Evolutionary conservation across 2,888 invertebrate species (phyloP).

Genomic region (Mesopsocus fuscifrons): DNA sequence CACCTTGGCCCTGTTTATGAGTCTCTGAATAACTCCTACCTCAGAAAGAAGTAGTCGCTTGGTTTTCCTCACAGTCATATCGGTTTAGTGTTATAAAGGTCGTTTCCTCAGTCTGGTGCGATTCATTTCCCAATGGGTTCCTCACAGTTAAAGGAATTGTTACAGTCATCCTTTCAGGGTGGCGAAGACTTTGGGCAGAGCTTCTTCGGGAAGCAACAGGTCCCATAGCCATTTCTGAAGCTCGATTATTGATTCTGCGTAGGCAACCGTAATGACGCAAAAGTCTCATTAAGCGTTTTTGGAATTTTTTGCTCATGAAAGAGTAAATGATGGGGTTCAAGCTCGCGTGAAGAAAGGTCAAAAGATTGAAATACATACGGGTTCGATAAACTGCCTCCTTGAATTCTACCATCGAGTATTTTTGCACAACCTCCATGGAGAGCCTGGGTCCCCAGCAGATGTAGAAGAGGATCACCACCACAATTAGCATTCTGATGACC

Average conservation of each 20-base stretch:
- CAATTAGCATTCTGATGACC: constrained; percentile 33
- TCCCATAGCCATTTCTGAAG: neutral
- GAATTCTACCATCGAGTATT: constrained; percentile 20
- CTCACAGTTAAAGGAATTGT: too few relatives aligned
- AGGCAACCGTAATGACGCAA: constrained; percentile 3
- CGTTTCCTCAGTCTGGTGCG: too few relatives aligned
- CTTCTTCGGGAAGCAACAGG: neutral
- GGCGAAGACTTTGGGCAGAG: too few relatives aligned
- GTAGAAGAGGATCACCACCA: constrained; percentile 28
- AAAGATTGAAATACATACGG: constrained; percentile 22
- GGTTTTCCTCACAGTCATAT: too few relatives aligned
- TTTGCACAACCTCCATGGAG: constrained; percentile 25
- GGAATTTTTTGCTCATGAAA: constrained; percentile 16
- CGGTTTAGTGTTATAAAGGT: too few relatives aligned
- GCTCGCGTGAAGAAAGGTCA: constrained; percentile 25
- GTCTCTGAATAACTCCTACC: too few relatives aligned
- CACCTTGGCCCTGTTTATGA: too few relatives aligned
- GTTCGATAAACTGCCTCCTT: constrained; percentile 21
- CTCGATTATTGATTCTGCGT: neutral
- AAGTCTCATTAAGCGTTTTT: neutral
- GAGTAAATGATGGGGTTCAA: constrained; percentile 25
- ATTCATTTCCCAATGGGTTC: too few relatives aligned
- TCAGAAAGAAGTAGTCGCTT: too few relatives aligned
- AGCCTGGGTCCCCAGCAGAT: constrained; percentile 31
- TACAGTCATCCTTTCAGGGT: too few relatives aligned